Percentiles rank a stretch among this genome's conserved stretches.
Evolutionary conservation across 2,888 invertebrate genomes (phyloP).

Genomic region (Itoplectis maculator): DNA sequence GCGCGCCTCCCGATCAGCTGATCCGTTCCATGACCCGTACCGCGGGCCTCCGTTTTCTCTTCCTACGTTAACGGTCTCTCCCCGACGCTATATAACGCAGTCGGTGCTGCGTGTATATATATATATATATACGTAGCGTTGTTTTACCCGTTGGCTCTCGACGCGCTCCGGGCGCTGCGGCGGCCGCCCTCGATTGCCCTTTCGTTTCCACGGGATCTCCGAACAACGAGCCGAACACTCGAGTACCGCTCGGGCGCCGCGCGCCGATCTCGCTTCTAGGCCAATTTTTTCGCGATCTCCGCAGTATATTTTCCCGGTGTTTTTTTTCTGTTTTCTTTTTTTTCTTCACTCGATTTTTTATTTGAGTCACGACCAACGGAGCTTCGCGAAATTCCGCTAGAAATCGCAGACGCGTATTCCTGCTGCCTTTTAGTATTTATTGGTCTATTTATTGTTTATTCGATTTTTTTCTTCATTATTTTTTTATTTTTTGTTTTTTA

Average conservation of each 20-base stretch:
- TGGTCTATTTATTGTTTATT: no score
- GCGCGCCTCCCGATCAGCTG: slow-evolving; percentile 84
- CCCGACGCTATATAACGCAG: slow-evolving; percentile 54
- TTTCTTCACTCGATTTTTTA: no score
- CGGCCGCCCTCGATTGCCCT: slow-evolving; percentile 44
- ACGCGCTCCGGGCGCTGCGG: slow-evolving; percentile 34
- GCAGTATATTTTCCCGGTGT: slow-evolving; percentile 1
- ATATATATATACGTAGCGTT: slow-evolving; percentile 35
- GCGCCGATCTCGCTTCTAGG: slow-evolving; percentile 56
- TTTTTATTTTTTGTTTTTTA: no score
- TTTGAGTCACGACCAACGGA: slow-evolving; percentile 53
- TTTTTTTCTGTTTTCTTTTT: slow-evolving; percentile 19
- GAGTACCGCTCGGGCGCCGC: slow-evolving; percentile 44
- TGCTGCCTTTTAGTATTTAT: no score
- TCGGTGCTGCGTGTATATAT: no score
- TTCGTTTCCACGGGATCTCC: slow-evolving; percentile 50
- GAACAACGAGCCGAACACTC: slow-evolving; percentile 44
- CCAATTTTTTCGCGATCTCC: slow-evolving; percentile 42
- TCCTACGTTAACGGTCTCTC: slow-evolving; percentile 68
- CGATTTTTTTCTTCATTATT: no score
- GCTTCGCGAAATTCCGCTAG: slow-evolving; percentile 53
- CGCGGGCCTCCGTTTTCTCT: slow-evolving; percentile 65
- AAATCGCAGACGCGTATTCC: no score
- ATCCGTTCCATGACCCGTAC: slow-evolving; percentile 84
- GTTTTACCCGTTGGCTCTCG: slow-evolving; percentile 48